Percentiles rank a stretch among this genome's conserved stretches.
Evolutionary conservation across 1,140 invertebrate genomes (phyloP).

Genomic region (Hylaeus volcanicus): DNA sequence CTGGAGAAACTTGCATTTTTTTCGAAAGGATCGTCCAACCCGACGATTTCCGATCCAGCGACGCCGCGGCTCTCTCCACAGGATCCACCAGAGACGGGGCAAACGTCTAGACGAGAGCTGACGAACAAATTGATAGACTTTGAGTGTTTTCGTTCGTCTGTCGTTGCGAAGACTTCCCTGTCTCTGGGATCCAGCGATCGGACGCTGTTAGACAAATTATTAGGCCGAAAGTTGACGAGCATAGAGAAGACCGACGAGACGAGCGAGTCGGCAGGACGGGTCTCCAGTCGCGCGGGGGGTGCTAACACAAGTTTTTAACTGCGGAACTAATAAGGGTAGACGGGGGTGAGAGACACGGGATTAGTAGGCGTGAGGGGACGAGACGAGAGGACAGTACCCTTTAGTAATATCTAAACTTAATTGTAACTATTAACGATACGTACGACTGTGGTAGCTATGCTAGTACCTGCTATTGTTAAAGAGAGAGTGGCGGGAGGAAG

Average conservation of each 20-base stretch:
- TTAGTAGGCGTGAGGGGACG: slow-evolving; percentile 51
- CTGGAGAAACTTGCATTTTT: too few relatives aligned
- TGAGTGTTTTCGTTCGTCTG: too few relatives aligned
- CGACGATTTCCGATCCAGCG: not conserved
- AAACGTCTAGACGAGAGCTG: too few relatives aligned
- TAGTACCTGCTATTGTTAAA: slow-evolving; percentile 81
- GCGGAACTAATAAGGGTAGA: slow-evolving; percentile 61
- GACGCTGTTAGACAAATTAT: slow-evolving; percentile 6
- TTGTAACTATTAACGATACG: slow-evolving; percentile 80
- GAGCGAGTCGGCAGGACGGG: slow-evolving; percentile 34
- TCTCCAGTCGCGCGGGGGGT: slow-evolving; percentile 44
- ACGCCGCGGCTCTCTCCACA: not conserved
- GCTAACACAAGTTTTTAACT: slow-evolving; percentile 57
- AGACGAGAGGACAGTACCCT: slow-evolving; percentile 66
- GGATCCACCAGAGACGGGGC: not conserved
- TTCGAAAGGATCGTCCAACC: too few relatives aligned
- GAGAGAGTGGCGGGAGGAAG: slow-evolving; percentile 50
- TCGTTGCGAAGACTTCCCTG: too few relatives aligned
- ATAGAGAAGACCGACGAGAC: not conserved
- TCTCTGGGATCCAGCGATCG: not conserved
- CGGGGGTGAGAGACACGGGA: slow-evolving; percentile 1
- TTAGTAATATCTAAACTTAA: slow-evolving; percentile 78
- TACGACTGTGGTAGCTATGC: slow-evolving; percentile 81
- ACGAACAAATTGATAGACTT: too few relatives aligned
- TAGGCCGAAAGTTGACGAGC: not conserved